These are phyloP conservation scores for Condylura cristata DNA, from an alignment of 2,113 vertebrate species.

Conservation along the genomic window DNA sequence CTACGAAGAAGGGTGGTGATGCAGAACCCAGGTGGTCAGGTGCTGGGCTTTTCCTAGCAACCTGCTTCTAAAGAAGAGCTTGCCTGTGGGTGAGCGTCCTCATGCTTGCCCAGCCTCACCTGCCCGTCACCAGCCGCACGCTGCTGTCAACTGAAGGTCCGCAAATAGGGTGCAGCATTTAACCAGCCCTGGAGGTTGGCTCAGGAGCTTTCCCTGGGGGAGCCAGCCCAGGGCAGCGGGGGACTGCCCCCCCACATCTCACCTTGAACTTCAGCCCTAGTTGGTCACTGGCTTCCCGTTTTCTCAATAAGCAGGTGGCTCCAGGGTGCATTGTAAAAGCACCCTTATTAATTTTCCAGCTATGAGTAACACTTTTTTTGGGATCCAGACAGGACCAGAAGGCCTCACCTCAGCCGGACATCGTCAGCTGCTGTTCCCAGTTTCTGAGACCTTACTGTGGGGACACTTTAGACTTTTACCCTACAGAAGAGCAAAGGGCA, in stretches of 20 bases:
- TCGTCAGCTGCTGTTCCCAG: neutral
- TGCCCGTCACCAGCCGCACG: constrained; percentile 44
- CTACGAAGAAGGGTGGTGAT: constrained; percentile 38
- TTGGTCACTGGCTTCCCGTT: constrained; percentile 33
- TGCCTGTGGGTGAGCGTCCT: constrained; percentile 51
- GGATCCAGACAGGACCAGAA: neutral
- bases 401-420: neutral
- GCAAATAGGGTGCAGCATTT: constrained; percentile 62
- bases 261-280: constrained; percentile 63
- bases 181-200: constrained; percentile 68
- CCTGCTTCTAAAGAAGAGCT: constrained; percentile 76
- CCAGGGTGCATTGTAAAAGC: constrained; percentile 54
- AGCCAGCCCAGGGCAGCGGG: neutral
- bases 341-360: neutral
- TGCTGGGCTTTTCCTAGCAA: constrained; percentile 78
- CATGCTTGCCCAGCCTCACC: neutral
- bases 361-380: neutral
- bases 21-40: constrained; percentile 56
- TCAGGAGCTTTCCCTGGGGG: constrained; percentile 42
- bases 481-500: neutral
- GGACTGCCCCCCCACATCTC: constrained; percentile 56
- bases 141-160: constrained; percentile 70
- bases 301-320: constrained; percentile 66
- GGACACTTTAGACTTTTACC: neutral
- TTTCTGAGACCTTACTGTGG: neutral